These are phyloP conservation scores for Pachliopta kotzebuea DNA, from an alignment of 2,888 invertebrate species.

Conservation along the genomic window DNA sequence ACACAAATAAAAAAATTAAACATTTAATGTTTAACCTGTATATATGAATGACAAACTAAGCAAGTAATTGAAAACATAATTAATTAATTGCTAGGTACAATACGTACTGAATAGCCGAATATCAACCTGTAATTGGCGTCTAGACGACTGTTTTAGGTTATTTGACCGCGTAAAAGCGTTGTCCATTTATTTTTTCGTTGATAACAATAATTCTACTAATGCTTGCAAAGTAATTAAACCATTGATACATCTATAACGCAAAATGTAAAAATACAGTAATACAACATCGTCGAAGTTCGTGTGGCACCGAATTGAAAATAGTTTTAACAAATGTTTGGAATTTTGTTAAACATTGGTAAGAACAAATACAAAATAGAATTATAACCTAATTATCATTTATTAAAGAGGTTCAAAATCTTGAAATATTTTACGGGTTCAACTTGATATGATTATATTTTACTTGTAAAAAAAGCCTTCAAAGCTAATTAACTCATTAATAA, in stretches of 20 bases:
- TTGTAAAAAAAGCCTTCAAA: too few relatives aligned
- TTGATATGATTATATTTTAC: neutral
- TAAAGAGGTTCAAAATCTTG: neutral
- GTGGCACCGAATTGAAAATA: neutral
- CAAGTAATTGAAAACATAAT: slow-evolving; percentile 1
- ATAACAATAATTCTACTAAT: slow-evolving; percentile 27
- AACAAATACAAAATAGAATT: too few relatives aligned
- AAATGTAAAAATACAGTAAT: neutral
- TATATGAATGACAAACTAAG: neutral
- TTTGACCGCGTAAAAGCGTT: neutral
- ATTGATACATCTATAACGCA: neutral
- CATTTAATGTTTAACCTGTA: too few relatives aligned
- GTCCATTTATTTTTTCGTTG: slow-evolving; percentile 21
- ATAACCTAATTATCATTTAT: neutral
- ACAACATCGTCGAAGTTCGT: neutral
- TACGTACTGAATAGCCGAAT: neutral
- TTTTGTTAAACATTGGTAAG: neutral
- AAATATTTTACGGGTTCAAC: too few relatives aligned
- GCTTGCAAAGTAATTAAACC: slow-evolving; percentile 27
- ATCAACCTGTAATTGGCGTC: slow-evolving; percentile 11
- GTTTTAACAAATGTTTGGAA: neutral
- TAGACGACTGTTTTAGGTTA: slow-evolving; percentile 20
- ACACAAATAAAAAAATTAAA: too few relatives aligned
- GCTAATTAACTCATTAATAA: neutral
- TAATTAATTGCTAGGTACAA: neutral